Percentiles rank a stretch among this genome's conserved stretches.
Evolutionary conservation across 2,113 vertebrate genomes (phyloP).

Genomic region (Psilopsiagon aymara): DNA sequence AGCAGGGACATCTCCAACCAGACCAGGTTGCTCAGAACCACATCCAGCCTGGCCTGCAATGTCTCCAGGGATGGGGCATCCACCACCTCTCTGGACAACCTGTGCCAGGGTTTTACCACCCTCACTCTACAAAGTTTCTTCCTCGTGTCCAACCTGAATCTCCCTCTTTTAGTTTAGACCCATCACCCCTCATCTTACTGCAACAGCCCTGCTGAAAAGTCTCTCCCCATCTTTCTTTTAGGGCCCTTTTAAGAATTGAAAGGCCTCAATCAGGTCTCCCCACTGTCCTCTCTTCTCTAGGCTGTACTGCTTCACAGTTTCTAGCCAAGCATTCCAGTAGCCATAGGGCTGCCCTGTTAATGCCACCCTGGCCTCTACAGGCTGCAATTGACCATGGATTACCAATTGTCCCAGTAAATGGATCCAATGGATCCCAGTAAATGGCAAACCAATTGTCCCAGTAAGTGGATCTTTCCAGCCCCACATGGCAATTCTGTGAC

Average conservation of each 20-base stretch:
- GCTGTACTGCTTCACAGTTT: neutral
- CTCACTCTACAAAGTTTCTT: neutral
- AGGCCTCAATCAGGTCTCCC: neutral
- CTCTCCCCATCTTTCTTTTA: neutral
- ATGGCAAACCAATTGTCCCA: neutral
- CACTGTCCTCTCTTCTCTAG: neutral
- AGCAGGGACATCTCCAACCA: neutral
- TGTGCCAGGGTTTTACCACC: neutral
- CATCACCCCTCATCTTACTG: neutral
- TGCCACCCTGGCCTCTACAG: neutral
- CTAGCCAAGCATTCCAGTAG: fast-evolving
- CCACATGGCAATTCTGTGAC: fast-evolving
- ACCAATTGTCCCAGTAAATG: neutral
- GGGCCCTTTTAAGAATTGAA: neutral
- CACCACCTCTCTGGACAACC: neutral
- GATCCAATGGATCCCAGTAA: too few relatives aligned
- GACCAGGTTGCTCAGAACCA: neutral
- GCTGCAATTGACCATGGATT: neutral
- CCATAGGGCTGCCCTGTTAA: fast-evolving
- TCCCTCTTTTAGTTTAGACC: neutral
- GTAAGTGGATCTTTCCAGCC: neutral
- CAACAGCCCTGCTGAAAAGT: neutral
- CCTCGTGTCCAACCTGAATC: neutral
- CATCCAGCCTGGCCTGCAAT: neutral
- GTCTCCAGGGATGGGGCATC: neutral